Conservation (phyloP, 2,797 vertebrate genomes). For the Spheniscus humboldti region DNA sequence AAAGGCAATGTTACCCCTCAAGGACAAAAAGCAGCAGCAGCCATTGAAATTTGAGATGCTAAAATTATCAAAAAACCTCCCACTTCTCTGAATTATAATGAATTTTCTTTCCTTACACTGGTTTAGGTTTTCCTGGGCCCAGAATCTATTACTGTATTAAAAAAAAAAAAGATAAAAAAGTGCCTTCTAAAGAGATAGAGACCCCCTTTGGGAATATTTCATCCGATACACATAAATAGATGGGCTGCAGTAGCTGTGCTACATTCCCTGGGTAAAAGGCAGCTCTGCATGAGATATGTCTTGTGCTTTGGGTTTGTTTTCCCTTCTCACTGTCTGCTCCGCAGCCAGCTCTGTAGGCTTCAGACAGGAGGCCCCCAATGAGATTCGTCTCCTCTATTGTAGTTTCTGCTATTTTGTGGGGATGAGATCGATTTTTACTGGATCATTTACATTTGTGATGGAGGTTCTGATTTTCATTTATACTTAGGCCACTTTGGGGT, state of each 20-base stretch:
- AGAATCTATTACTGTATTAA: background rate
- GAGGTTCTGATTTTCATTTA: conserved; percentile 15
- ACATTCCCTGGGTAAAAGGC: background rate
- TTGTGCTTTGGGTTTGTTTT: background rate
- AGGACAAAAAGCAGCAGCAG: background rate
- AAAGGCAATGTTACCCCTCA: background rate
- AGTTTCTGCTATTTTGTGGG: background rate
- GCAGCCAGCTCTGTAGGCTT: background rate
- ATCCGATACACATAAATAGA: background rate
- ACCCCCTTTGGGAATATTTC: background rate
- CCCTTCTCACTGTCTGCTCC: background rate
- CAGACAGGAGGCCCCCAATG: background rate
- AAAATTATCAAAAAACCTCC: background rate
- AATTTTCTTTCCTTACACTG: background rate
- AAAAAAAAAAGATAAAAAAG: background rate
- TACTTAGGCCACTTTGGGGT: background rate
- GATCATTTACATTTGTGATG: background rate
- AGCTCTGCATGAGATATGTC: rapidly evolving
- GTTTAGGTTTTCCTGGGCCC: background rate
- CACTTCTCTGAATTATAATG: background rate
- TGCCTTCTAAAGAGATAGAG: background rate
- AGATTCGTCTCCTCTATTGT: background rate
- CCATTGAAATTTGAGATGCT: background rate
- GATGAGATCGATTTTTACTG: background rate
- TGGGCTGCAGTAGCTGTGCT: background rate